These are phyloP conservation scores for Lophochroa leadbeateri DNA, from an alignment of 2,113 vertebrate genomes.

Conservation along the genomic window DNA sequence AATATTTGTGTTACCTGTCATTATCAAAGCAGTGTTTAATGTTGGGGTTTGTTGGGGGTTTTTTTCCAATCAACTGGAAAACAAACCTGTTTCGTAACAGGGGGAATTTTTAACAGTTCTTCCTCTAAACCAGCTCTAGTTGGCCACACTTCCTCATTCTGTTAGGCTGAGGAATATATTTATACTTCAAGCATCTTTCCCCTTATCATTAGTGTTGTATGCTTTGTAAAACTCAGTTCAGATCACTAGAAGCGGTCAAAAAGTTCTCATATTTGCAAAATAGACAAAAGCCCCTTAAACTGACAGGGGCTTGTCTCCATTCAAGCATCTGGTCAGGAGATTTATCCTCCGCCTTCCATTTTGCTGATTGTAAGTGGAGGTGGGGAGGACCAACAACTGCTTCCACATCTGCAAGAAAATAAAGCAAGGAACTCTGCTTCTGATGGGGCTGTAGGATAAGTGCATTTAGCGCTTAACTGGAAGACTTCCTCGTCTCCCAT, in stretches of 20 bases:
- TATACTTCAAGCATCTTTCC: not conserved
- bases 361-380: not conserved
- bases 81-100: slow-evolving; percentile 7
- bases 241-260: not conserved
- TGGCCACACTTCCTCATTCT: slow-evolving; percentile 37
- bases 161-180: not conserved
- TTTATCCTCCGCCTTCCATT: not conserved
- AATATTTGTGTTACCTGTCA: not conserved
- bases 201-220: not conserved
- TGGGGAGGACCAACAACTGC: not conserved
- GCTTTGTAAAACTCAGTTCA: not conserved
- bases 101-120: slow-evolving; percentile 16
- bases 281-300: not conserved
- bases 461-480: not conserved
- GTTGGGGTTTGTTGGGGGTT: not conserved
- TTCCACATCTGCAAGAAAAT: not conserved
- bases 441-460: not conserved
- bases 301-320: not conserved
- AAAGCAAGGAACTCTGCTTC: not conserved
- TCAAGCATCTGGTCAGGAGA: not conserved
- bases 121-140: not conserved
- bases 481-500: not conserved
- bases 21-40: not conserved
- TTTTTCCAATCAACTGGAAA: not conserved
- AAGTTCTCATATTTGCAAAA: not conserved